These are phyloP conservation scores for Zoroaster sp. DNA, from an alignment of 53 echinoderm and acorn worm species.

Conservation along the genomic window DNA sequence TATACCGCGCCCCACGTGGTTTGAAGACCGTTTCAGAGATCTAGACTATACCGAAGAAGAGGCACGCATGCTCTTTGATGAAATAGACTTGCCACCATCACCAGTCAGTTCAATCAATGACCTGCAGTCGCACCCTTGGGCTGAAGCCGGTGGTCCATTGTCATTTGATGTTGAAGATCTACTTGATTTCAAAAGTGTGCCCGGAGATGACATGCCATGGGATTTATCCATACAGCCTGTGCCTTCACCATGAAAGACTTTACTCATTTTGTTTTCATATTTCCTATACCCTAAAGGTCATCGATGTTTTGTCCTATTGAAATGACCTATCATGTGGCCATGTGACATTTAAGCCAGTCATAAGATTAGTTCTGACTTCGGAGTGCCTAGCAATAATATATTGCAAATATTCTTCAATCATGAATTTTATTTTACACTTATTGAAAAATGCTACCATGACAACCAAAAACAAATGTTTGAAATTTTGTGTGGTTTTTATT, in stretches of 20 bases:
- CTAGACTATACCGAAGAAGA: conserved; percentile 45
- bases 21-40: conserved; percentile 67
- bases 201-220: conserved; percentile 44
- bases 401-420: not conserved
- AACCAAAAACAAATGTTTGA: too few relatives aligned
- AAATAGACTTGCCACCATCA: conserved; percentile 79
- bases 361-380: not conserved
- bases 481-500: too few relatives aligned
- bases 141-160: conserved; percentile 64
- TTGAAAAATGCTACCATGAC: too few relatives aligned
- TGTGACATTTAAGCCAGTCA: not conserved
- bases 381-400: not conserved
- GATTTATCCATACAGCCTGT: conserved; percentile 28
- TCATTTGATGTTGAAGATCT: conserved; percentile 75
- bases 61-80: conserved; percentile 52
- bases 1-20: conserved; percentile 86
- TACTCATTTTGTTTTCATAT: not conserved
- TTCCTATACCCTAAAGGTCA: not conserved
- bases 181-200: conserved; percentile 62
- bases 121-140: conserved; percentile 87
- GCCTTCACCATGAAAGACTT: conserved; percentile 4
- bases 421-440: not conserved
- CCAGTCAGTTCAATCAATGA: conserved; percentile 76
- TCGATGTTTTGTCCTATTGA: not conserved
- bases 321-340: not conserved